phyloP scores from a whole-genome alignment of 2,888 invertebrate species.

The Gymnocheta viridis region DNA sequence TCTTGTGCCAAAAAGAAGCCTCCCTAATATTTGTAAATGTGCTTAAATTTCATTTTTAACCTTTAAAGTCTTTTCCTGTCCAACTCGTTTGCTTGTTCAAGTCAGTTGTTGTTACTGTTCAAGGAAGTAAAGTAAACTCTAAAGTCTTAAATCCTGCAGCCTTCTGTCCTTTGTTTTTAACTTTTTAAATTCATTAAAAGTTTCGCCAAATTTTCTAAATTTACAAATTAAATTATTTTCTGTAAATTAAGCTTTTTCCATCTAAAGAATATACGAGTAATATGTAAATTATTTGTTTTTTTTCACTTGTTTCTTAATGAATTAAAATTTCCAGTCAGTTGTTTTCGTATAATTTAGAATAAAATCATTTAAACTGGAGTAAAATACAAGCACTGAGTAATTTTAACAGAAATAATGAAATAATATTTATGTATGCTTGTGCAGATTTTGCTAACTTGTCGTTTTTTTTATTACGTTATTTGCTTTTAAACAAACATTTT shows the following conservation, averaged over 20 bases:
- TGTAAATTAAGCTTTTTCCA: background rate
- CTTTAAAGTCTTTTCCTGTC: background rate
- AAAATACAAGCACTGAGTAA: background rate
- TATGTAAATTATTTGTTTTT: background rate
- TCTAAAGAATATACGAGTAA: background rate
- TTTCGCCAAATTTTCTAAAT: constrained; percentile 4
- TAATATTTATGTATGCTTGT: background rate
- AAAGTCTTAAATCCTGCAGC: background rate
- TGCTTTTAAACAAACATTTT: no score
- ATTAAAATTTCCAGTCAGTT: background rate
- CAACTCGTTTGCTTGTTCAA: no score
- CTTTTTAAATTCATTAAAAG: constrained; percentile 30
- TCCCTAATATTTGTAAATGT: no score
- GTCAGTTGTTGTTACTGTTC: background rate
- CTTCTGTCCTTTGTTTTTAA: background rate
- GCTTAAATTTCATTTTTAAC: no score
- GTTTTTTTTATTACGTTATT: no score
- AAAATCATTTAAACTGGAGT: background rate
- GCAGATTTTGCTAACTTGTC: no score
- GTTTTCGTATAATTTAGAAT: background rate
- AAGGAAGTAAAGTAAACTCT: background rate
- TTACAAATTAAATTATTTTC: constrained; percentile 6
- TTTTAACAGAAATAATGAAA: background rate
- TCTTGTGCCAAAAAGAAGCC: no score
- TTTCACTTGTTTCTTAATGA: background rate